Percentiles rank a stretch among this genome's conserved stretches.
phyloP scores from a whole-genome alignment of 2,113 vertebrate species.

The Amphiprion ocellaris region DNA sequence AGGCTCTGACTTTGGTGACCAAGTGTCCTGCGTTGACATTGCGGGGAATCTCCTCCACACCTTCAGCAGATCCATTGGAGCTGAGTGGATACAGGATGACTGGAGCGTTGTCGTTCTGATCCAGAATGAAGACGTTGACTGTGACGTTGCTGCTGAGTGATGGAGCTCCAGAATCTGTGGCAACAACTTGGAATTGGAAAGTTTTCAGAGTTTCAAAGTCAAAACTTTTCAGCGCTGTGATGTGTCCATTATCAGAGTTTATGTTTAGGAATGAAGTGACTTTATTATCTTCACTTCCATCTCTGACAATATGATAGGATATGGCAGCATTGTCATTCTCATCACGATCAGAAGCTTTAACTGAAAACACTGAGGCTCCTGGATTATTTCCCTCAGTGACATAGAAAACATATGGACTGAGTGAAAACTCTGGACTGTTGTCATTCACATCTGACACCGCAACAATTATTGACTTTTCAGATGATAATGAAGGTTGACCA shows the following conservation, averaged over 20 bases:
- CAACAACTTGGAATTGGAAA: slow-evolving; percentile 64
- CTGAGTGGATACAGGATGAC: slow-evolving; percentile 65
- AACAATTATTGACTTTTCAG: slow-evolving; percentile 51
- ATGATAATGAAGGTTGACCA: slow-evolving; percentile 52
- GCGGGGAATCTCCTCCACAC: slow-evolving; percentile 52
- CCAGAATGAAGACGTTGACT: slow-evolving; percentile 64
- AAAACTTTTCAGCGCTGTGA: slow-evolving; percentile 63
- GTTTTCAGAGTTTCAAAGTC: slow-evolving; percentile 47
- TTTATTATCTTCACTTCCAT: not conserved
- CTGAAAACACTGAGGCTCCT: slow-evolving; percentile 55
- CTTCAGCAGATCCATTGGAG: slow-evolving; percentile 25
- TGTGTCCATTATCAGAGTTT: slow-evolving; percentile 51
- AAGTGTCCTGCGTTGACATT: slow-evolving; percentile 64
- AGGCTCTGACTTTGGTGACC: slow-evolving; percentile 70
- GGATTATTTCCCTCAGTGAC: slow-evolving; percentile 16
- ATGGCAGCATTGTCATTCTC: slow-evolving; percentile 54
- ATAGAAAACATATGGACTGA: slow-evolving; percentile 52
- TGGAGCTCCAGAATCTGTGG: slow-evolving; percentile 71
- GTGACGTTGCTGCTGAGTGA: slow-evolving; percentile 61
- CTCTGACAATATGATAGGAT: slow-evolving; percentile 60
- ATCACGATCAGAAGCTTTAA: slow-evolving; percentile 62
- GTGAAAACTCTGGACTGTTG: slow-evolving; percentile 65
- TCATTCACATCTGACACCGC: slow-evolving; percentile 66
- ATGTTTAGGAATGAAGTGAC: slow-evolving; percentile 38
- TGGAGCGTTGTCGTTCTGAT: slow-evolving; percentile 63